Conservation (phyloP, 2,888 invertebrate genomes). For the Pollenia angustigena region DNA sequence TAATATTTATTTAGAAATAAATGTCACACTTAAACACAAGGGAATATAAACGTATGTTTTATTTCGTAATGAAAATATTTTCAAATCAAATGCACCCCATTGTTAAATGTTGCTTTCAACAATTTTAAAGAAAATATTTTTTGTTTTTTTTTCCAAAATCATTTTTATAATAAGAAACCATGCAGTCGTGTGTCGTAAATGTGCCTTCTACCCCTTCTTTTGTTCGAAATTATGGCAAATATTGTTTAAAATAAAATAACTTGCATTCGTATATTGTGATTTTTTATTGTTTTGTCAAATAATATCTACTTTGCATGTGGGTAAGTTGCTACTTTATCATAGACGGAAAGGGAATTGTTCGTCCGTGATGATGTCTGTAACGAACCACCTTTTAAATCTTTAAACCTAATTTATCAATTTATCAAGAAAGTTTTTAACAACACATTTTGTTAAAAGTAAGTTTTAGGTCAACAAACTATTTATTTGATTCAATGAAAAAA, state of each 20-base stretch:
- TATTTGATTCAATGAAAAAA: too few species aligned
- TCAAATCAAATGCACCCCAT: conserved; percentile 43
- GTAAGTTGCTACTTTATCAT: too few species aligned
- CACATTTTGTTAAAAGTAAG: too few species aligned
- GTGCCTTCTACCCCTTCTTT: conserved; percentile 44
- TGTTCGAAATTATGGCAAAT: conserved; percentile 32
- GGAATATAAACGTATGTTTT: conserved; percentile 64
- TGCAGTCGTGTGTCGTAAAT: conserved; percentile 41
- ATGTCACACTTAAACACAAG: conserved; percentile 2
- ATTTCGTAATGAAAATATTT: conserved; percentile 23
- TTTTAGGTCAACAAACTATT: too few species aligned
- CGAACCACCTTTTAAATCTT: too few species aligned
- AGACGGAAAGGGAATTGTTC: too few species aligned
- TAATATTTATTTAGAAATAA: conserved; percentile 54
- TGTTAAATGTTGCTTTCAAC: conserved; percentile 34
- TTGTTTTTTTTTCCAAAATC: conserved; percentile 6
- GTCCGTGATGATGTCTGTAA: too few species aligned
- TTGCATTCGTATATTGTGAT: neutral
- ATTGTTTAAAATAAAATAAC: conserved; percentile 7
- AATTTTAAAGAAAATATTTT: conserved; percentile 59
- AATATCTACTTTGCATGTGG: conserved; percentile 28
- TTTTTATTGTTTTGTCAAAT: conserved; percentile 27
- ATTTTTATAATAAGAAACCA: conserved; percentile 14
- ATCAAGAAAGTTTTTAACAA: too few species aligned
- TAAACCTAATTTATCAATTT: too few species aligned